Conservation (phyloP, 2,888 invertebrate genomes). For the Dilophus febrilis region DNA sequence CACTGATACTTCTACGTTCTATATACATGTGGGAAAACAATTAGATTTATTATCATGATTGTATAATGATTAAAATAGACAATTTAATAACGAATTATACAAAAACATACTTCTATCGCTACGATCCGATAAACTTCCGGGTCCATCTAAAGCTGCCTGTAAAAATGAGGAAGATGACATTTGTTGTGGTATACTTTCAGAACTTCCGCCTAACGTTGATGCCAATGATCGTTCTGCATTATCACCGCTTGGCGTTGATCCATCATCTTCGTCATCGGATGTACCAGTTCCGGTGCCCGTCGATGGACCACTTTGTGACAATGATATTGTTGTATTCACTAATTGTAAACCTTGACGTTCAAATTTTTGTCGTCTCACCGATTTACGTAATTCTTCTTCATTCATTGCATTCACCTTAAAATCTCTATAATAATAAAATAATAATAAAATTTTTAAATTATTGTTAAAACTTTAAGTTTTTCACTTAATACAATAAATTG, state of each 20-base stretch:
- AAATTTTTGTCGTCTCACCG: slow-evolving; percentile 49
- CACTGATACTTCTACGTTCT: slow-evolving; percentile 45
- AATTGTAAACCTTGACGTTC: slow-evolving; percentile 32
- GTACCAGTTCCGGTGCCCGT: slow-evolving; percentile 44
- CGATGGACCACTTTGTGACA: slow-evolving; percentile 32
- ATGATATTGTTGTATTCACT: slow-evolving; percentile 29
- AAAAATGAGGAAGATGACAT: slow-evolving; percentile 22
- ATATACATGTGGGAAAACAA: slow-evolving; percentile 11
- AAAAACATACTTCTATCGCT: slow-evolving; percentile 22
- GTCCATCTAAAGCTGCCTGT: slow-evolving; percentile 29
- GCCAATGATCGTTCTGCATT: slow-evolving; percentile 51
- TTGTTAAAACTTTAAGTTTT: background rate
- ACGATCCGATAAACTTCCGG: slow-evolving; percentile 24
- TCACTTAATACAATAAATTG: background rate
- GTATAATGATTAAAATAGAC: background rate
- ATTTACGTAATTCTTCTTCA: slow-evolving; percentile 63
- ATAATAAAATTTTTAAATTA: background rate
- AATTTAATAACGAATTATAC: background rate
- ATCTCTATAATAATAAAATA: slow-evolving; percentile 36
- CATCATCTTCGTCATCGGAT: slow-evolving; percentile 57
- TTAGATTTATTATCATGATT: too few species aligned
- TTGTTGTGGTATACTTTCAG: slow-evolving; percentile 35
- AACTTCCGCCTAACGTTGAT: slow-evolving; percentile 55
- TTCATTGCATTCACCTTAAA: slow-evolving; percentile 82
- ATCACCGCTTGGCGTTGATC: slow-evolving; percentile 66